phyloP scores from a whole-genome alignment of 2,888 invertebrate species.

The Phyllotreta striolata region DNA sequence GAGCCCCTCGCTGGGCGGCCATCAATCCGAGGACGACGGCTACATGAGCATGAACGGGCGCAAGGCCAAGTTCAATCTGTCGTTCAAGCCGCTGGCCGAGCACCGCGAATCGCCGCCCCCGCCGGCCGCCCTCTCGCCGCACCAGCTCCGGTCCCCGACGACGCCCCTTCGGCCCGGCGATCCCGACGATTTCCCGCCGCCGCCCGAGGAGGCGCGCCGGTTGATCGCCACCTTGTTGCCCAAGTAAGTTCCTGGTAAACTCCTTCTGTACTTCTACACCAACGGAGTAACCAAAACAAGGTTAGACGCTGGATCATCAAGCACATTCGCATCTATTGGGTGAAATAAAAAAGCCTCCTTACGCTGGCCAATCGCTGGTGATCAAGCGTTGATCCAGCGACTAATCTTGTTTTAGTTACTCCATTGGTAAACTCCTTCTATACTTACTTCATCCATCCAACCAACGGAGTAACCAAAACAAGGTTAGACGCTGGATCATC shows the following conservation, averaged over 20 bases:
- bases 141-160: constrained; percentile 20
- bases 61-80: constrained; percentile 56
- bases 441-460: too few relatives aligned
- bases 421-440: too few relatives aligned
- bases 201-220: constrained; percentile 79
- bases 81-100: constrained; percentile 71
- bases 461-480: too few relatives aligned
- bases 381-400: too few relatives aligned
- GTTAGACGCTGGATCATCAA: too few relatives aligned
- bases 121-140: constrained; percentile 24
- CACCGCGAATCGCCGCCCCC: constrained; percentile 59
- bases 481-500: too few relatives aligned
- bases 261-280: too few relatives aligned
- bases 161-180: constrained; percentile 51
- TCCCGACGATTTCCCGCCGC: constrained; percentile 71
- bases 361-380: too few relatives aligned
- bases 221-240: constrained; percentile 79
- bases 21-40: constrained; percentile 90
- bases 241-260: constrained; percentile 66
- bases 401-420: too few relatives aligned
- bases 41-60: constrained; percentile 90
- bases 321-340: too few relatives aligned
- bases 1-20: constrained; percentile 77
- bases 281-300: too few relatives aligned
- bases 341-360: too few relatives aligned